A percentile compares a stretch with the other conserved stretches of the same genome.
phyloP scores from a whole-genome alignment of 2,797 vertebrate species.

The Todus mexicanus region DNA sequence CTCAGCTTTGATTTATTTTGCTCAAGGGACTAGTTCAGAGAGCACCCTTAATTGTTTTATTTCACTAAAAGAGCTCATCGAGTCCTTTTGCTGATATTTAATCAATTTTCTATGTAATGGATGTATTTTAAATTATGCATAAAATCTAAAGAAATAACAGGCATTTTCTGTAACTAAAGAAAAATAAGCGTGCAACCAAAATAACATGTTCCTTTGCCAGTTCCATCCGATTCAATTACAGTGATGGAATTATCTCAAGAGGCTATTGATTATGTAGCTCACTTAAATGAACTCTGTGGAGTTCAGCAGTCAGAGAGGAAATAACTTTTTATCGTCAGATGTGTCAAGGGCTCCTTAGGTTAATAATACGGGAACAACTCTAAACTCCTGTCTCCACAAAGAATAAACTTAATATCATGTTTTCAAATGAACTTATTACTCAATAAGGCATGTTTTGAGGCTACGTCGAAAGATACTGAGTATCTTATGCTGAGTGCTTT shows the following conservation, averaged over 20 bases:
- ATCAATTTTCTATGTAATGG: neutral
- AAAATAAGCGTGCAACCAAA: neutral
- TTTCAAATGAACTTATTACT: neutral
- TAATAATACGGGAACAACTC: neutral
- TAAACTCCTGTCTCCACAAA: neutral
- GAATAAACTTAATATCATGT: neutral
- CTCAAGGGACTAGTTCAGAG: neutral
- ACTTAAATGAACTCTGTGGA: neutral
- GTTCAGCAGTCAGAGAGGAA: neutral
- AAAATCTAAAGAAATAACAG: neutral
- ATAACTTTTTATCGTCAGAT: neutral
- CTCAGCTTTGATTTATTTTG: neutral
- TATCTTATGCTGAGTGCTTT: neutral
- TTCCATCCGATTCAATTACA: neutral
- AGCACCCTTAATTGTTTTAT: neutral
- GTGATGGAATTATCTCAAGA: neutral
- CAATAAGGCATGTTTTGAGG: neutral
- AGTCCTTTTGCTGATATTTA: neutral
- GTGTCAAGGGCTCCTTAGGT: neutral
- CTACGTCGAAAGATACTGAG: neutral
- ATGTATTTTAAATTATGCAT: neutral
- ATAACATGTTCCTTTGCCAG: neutral
- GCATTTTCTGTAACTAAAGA: neutral
- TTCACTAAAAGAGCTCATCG: neutral
- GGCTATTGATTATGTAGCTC: neutral